These are phyloP conservation scores for Notospermus geniculatus DNA, from an alignment of 1,140 invertebrate species.

Conservation along the genomic window DNA sequence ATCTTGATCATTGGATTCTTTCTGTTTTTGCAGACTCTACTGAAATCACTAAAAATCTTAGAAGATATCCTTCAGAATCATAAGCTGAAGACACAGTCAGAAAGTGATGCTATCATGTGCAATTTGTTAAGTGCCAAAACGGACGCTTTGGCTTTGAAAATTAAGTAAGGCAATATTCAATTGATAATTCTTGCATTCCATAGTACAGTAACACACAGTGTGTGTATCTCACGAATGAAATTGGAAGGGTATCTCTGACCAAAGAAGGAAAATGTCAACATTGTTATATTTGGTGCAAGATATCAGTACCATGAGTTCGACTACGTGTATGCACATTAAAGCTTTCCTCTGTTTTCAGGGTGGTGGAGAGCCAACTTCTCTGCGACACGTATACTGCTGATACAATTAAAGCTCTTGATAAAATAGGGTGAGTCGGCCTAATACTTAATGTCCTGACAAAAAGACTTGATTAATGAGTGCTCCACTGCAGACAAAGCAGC, in stretches of 20 bases:
- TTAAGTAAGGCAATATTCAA: slow-evolving; percentile 36
- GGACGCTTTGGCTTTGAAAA: slow-evolving; percentile 46
- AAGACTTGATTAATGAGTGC: too few species aligned
- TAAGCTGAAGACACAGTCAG: slow-evolving; percentile 34
- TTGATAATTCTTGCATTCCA: too few species aligned
- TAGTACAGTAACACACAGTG: too few species aligned
- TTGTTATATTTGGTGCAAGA: too few species aligned
- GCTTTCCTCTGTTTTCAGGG: slow-evolving; percentile 27
- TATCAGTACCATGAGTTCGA: too few species aligned
- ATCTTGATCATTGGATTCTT: too few species aligned
- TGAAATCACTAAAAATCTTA: slow-evolving; percentile 36
- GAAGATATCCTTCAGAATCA: slow-evolving; percentile 37
- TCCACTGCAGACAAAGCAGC: too few species aligned
- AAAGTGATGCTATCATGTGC: slow-evolving; percentile 34
- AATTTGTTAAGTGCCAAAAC: slow-evolving; percentile 39
- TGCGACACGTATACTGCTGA: slow-evolving; percentile 47
- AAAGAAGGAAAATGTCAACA: too few species aligned
- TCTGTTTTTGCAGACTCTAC: slow-evolving; percentile 26
- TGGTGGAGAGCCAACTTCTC: slow-evolving; percentile 40
- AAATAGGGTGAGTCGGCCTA: slow-evolving; percentile 31
- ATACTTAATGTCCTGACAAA: too few species aligned
- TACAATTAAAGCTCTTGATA: slow-evolving; percentile 39
- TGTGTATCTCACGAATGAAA: too few species aligned
- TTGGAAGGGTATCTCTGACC: too few species aligned
- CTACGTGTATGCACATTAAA: too few species aligned